Conservation (phyloP, 92 coral and sea anemone species). For the Bergia puertoricense region DNA sequence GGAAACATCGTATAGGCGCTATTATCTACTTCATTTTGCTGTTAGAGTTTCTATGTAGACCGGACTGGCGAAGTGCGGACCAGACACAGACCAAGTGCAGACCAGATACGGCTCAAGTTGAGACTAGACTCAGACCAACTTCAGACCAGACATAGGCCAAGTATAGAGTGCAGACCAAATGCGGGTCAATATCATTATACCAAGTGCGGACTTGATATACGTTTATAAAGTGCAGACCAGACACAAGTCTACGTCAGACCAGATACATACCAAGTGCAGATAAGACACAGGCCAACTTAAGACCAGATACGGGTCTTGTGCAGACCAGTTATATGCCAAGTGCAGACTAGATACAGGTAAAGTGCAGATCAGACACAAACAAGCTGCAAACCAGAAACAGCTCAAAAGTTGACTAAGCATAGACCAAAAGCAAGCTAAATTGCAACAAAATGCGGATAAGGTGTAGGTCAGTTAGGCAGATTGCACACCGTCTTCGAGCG, state of each 20-base stretch:
- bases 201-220: background rate
- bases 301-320: background rate
- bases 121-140: too few species aligned
- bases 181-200: background rate
- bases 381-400: background rate
- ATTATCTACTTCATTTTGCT: too few species aligned
- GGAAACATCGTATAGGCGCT: too few species aligned
- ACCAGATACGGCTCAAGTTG: background rate
- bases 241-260: too few species aligned
- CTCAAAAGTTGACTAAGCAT: background rate
- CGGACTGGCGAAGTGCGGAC: too few species aligned
- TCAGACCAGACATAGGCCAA: background rate
- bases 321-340: background rate
- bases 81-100: background rate
- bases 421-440: background rate
- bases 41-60: too few species aligned
- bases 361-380: background rate
- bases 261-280: too few species aligned
- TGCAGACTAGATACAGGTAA: background rate
- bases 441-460: background rate
- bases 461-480: background rate
- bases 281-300: background rate
- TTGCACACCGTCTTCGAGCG: too few species aligned
- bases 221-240: too few species aligned
- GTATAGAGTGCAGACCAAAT: too few species aligned